Base-by-base conservation (phyloP, 2,888 invertebrate species). In the Thyatira batis region DNA sequence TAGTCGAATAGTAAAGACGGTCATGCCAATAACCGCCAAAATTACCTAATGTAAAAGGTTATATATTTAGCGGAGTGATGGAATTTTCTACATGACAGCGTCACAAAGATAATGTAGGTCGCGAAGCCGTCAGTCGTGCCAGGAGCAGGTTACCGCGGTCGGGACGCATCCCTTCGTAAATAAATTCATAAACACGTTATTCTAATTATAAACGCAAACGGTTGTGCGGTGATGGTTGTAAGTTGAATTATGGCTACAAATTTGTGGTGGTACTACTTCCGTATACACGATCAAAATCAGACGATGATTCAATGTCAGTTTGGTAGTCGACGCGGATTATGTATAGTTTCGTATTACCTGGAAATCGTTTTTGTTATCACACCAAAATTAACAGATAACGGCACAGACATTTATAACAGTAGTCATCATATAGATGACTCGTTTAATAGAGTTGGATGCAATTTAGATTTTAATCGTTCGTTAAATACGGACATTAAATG, bases 101-200 rank as follows among this genome's bases (percentile, higher is more conserved):
- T 57, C 61, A 58, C 51, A 63, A 57, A 60, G 67, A 71, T 60
- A 69, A 85, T 80, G 72, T 83, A 79, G 85, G 85, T 85, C 84
- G 80, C 76, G 78, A 71, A 75, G 79, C 68, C 73, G 64, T 63
- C 48, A 11, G 27, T 27, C 73, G 78, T 76, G 73, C 76, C 75
- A 78, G 80, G 76, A 80, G 71, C 74, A 71, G 67, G 67, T 39
- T 54, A 49, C 13, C 39, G 6, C 39, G 39, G 39, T 8, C 8
- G 51, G 70, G 63, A 68, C 74, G 72, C 76, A 72, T 80, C 79
- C 79, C 79, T 74, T 72, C 75, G 72, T 80, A 78, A 82, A 85
- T 81, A 80, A 80, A 83, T 82, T 76, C 77, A 76, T 73, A 71
- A 61, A 69, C 76, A 80, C 78, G 80, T 73, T 63, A 63, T 65